Evolutionary conservation across 2,888 invertebrate genomes (phyloP).

Genomic region (Erebia epiphron): DNA sequence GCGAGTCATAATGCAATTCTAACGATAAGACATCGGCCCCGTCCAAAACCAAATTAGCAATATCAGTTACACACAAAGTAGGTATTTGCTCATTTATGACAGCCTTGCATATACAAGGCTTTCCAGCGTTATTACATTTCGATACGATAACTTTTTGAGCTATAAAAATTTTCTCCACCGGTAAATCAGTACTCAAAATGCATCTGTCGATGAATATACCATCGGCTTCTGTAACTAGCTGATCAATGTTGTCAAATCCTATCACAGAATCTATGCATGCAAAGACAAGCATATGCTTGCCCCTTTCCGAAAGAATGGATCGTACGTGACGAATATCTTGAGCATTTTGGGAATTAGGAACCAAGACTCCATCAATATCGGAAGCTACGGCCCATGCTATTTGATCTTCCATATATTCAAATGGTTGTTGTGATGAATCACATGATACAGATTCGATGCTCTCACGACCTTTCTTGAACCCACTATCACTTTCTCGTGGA

Average conservation of each 20-base stretch:
- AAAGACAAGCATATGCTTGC: slow-evolving; percentile 71
- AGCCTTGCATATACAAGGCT: slow-evolving; percentile 95
- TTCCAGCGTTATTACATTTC: slow-evolving; percentile 91
- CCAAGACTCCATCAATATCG: slow-evolving; percentile 71
- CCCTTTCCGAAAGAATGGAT: slow-evolving; percentile 63
- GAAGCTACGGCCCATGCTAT: slow-evolving; percentile 70
- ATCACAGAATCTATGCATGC: slow-evolving; percentile 66
- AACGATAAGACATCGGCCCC: slow-evolving; percentile 94
- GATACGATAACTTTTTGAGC: slow-evolving; percentile 94
- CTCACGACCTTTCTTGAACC: slow-evolving; percentile 65
- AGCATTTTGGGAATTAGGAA: slow-evolving; percentile 60
- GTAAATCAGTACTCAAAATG: slow-evolving; percentile 92
- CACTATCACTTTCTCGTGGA: slow-evolving; percentile 68
- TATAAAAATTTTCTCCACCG: slow-evolving; percentile 93
- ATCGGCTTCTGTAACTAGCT: slow-evolving; percentile 89
- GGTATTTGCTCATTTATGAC: slow-evolving; percentile 92
- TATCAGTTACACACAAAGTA: slow-evolving; percentile 90
- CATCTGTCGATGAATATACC: slow-evolving; percentile 95
- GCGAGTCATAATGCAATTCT: slow-evolving; percentile 83
- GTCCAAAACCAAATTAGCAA: slow-evolving; percentile 95
- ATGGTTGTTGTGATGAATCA: slow-evolving; percentile 88
- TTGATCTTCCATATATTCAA: slow-evolving; percentile 84
- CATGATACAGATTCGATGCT: slow-evolving; percentile 65
- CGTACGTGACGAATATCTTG: slow-evolving; percentile 62
- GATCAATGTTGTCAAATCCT: slow-evolving; percentile 84